Evolutionary conservation across 2,888 invertebrate genomes (phyloP), one percentile per base, ranked within the genome.

Genomic region (Gortyna flavago): DNA sequence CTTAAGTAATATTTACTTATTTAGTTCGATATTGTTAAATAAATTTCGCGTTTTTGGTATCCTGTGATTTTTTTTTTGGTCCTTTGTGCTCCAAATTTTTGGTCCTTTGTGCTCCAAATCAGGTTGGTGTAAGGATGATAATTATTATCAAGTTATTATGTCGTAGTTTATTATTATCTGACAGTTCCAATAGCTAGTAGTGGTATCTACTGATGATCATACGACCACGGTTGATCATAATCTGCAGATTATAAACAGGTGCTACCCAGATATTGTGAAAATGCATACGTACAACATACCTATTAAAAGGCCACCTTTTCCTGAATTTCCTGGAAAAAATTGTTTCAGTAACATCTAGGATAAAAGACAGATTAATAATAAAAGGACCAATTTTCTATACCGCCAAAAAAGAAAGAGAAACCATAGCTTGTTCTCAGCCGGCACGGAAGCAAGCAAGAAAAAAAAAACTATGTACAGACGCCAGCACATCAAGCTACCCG

Each of bases 1-100:
- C 4, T 13, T 44, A 82, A 79, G 72, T 35, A 35, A 79, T 80
- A 77, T 85, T 81, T 80, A 77, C 73, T 80, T 87, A 80, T 77
- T 83, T 78, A 70, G 74, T 72, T 44, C 57, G 74, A 75, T 77
- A 75, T 77, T 78, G 44, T 70, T 38, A 66, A 72, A 79, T 76
- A 79, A 77, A 88, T 59, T 66, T 77, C 6, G 75, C 69, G 41
- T 73, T 76, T 75, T 86, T 38, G 29, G 48, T 32, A 38, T 25
- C 32, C 44, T 62, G 35, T 6, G 16, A 38, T 13, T 68, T 82
- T 76, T 66, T 73, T 74, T 74, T 77, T 29, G 38, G 21, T n/a
- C 1, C n/a, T n/a, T n/a, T n/a, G n/a, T n/a, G n/a, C n/a, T n/a
- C n/a, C n/a, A n/a, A n/a, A 35, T 73, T 72, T 74, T 77, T 29